Base-by-base conservation (phyloP, 1,140 invertebrate genomes). In the Rhopalosiphum maidis region DNA sequence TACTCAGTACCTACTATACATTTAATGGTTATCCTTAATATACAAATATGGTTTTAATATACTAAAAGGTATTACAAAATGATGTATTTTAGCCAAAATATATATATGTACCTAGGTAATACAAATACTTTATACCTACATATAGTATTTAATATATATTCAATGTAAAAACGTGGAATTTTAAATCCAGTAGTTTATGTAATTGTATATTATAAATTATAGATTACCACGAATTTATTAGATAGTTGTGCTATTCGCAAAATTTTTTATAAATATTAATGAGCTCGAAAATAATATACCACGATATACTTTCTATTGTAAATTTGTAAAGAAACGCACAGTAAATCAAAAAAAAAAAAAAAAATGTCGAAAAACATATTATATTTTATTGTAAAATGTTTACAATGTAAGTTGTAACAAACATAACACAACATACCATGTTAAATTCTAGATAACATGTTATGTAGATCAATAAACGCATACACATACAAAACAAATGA, bases 141-240 rank as follows among this genome's bases (percentile, higher is more conserved):
- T 18, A 48, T 68, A 60, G 8, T 55, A 55, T 55, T 55, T 25
- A 55, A 82, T 35, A 82, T 37, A 9, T 43, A 23, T 43, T 85
- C 41, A 25, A 86, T 46, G 41, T 30, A 86, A 86, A 43, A 41
- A 86, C 2, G 9, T 46, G 23, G 3, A 86, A 43, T 86, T 86
- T 85, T 8, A 25, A 86, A 86, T 11, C 7, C 0, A 86, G 25
- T 86, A 86, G 11, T 46, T 46, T 46, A 86, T 46, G 11, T 46
- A 46, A 86, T 68, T n/a, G 30, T 86, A n/a, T 68, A n/a, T 46
- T 68, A n/a, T 46, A 46, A 25, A 41, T 43, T 41, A 86, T 41
- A 86, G 30, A 86, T 86, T 86, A 86, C 83, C 83, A 5, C n/a
- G 11, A 43, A 86, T 46, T 41, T 23, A 86, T 86, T 86, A 86